Evolutionary conservation across 2,113 vertebrate genomes (phyloP), one percentile per base, ranked within the genome.

Genomic region (Fulica atra): DNA sequence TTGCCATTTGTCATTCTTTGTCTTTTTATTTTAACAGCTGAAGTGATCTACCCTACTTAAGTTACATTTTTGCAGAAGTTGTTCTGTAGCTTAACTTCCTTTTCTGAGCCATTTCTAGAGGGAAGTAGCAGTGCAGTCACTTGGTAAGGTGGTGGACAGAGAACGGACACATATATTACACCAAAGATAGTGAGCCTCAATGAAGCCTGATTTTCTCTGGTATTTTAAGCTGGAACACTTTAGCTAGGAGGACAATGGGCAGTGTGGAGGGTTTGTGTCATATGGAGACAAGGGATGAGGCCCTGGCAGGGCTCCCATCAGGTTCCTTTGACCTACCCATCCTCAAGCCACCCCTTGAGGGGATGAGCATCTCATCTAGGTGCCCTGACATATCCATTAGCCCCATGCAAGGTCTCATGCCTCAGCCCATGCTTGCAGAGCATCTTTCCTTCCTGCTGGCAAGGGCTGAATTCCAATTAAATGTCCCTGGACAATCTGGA

Each of bases 311-410:
- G n/a, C 3, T 64, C 36, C 51, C 26, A 11, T 9, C 8, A 56
- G 11, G 6, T 1, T 38, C 50, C 33, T 53, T 46, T 24, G 25
- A 12, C 4, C 11, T 29, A 26, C 19, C 44, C 16, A 15, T 9
- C 14, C 16, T 54, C 23, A 20, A 31, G 38, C 5, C 8, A 11
- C 9, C 28, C 7, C 11, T 86, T 13, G 21, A 23, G 25, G 46
- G 7, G 21, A n/a, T 51, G 28, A 20, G 21, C 16, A 6, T 35
- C 19, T 57, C 35, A 31, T 6, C 5, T 38, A 1, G 0, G 51
- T 19, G 16, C 15, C 28, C 42, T 51, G 28, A 40, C 33, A 35
- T 31, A 53, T 18, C 10, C 33, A 18, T 13, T 53, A 46, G 13
- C 31, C 40, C 25, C 51, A 77, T 4, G 4, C 13, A 57, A 53